These are phyloP conservation scores for Charina bottae DNA, from an alignment of 2,113 vertebrate genomes.

Conservation along the genomic window DNA sequence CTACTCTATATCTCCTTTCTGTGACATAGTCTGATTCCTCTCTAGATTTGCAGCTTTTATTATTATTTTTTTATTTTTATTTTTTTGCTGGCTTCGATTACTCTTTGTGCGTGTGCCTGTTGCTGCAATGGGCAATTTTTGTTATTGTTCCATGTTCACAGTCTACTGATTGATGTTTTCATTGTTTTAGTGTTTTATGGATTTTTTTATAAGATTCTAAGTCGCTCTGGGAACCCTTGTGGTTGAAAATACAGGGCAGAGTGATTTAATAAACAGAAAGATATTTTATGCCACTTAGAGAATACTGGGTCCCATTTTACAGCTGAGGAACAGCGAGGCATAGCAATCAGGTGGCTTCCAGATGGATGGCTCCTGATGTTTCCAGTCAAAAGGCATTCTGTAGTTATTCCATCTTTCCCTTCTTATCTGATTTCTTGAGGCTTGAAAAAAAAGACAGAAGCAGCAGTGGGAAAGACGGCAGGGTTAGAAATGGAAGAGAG, in stretches of 20 bases:
- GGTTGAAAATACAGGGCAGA: neutral
- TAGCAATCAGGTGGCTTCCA: neutral
- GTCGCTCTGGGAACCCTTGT: neutral
- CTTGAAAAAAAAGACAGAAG: neutral
- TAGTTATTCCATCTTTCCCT: neutral
- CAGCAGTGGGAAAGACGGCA: neutral
- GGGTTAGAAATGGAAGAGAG: neutral
- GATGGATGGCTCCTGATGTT: neutral
- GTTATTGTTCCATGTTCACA: neutral
- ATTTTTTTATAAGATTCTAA: neutral
- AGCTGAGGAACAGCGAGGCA: neutral
- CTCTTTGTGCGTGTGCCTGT: neutral
- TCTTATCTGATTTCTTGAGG: neutral
- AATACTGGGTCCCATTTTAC: neutral
- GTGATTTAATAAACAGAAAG: neutral
- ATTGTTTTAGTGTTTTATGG: neutral
- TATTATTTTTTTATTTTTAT: neutral
- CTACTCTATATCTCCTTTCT: neutral
- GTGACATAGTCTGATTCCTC: neutral
- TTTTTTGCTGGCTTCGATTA: neutral
- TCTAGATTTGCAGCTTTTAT: neutral
- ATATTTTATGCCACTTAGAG: neutral
- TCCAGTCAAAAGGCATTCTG: neutral
- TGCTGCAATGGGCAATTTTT: neutral
- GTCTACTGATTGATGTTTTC: neutral